phyloP scores from a whole-genome alignment of 2,888 invertebrate genomes.

The Mesopsocus fuscifrons region DNA sequence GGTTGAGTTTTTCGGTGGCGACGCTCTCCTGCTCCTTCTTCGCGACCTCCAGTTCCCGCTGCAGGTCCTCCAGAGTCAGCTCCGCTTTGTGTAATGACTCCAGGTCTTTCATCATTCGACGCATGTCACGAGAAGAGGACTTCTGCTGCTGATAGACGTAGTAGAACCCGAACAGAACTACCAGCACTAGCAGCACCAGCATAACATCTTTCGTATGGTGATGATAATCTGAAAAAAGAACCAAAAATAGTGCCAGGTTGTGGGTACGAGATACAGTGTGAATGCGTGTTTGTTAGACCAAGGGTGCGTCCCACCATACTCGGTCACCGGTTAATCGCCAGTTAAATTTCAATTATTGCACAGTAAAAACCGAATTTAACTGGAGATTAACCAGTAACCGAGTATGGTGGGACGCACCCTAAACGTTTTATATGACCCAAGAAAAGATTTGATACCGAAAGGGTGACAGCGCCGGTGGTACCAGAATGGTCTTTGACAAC shows the following conservation, averaged over 20 bases:
- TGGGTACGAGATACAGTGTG: background rate
- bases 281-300: too few species aligned
- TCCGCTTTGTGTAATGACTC: slow-evolving; percentile 81
- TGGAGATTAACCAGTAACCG: too few species aligned
- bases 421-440: too few species aligned
- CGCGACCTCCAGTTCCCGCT: slow-evolving; percentile 57
- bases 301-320: too few species aligned
- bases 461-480: too few species aligned
- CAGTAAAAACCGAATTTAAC: too few species aligned
- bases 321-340: too few species aligned
- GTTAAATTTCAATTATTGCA: too few species aligned
- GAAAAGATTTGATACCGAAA: too few species aligned
- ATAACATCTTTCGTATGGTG: slow-evolving; percentile 78
- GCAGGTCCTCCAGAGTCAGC: slow-evolving; percentile 59
- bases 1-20: slow-evolving; percentile 58
- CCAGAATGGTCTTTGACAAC: too few species aligned
- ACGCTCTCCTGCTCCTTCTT: slow-evolving; percentile 68
- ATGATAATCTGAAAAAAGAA: slow-evolving; percentile 38
- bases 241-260: background rate
- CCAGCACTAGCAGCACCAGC: slow-evolving; percentile 60
- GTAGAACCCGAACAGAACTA: slow-evolving; percentile 78
- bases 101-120: slow-evolving; percentile 87
- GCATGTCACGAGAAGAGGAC: slow-evolving; percentile 65
- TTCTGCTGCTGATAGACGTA: slow-evolving; percentile 82
- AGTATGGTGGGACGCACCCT: too few species aligned